These are phyloP conservation scores for Erynnis tages DNA, from an alignment of 2,888 invertebrate species.

Conservation along the genomic window DNA sequence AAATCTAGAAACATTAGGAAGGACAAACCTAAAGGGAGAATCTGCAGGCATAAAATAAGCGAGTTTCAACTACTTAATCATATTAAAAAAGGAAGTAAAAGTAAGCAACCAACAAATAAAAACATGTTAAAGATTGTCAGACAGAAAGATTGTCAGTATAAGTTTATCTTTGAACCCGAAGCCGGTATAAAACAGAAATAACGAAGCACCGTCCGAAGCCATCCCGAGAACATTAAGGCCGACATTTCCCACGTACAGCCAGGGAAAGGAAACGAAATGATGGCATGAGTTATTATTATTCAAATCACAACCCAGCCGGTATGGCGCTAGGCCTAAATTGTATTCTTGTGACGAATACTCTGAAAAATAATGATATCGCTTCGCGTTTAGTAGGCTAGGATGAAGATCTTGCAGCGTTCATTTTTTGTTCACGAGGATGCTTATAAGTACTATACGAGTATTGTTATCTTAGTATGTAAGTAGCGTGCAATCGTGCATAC, in stretches of 20 bases:
- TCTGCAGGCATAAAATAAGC: background rate
- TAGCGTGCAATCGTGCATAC: too few species aligned
- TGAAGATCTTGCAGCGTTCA: conserved; percentile 30
- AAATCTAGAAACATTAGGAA: too few species aligned
- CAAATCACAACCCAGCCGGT: conserved; percentile 72
- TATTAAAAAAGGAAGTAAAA: background rate
- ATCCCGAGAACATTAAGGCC: conserved; percentile 63
- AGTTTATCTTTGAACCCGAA: conserved; percentile 33
- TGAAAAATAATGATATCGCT: conserved; percentile 62
- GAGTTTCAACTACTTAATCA: background rate
- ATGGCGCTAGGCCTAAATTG: conserved; percentile 73
- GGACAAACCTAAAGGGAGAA: background rate
- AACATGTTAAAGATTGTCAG: background rate
- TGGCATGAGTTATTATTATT: conserved; percentile 76
- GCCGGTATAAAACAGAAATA: conserved; percentile 28
- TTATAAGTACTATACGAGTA: too few species aligned
- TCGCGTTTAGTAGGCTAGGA: conserved; percentile 30
- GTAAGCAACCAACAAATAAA: background rate
- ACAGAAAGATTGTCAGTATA: background rate
- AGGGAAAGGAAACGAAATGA: conserved; percentile 77
- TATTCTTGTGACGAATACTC: conserved; percentile 70
- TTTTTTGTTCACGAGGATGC: conserved; percentile 5
- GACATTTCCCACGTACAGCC: conserved; percentile 75
- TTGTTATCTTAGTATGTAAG: too few species aligned
- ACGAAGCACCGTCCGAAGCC: conserved; percentile 23